Conservation (phyloP, 2,113 vertebrate genomes). For the Conger conger region DNA sequence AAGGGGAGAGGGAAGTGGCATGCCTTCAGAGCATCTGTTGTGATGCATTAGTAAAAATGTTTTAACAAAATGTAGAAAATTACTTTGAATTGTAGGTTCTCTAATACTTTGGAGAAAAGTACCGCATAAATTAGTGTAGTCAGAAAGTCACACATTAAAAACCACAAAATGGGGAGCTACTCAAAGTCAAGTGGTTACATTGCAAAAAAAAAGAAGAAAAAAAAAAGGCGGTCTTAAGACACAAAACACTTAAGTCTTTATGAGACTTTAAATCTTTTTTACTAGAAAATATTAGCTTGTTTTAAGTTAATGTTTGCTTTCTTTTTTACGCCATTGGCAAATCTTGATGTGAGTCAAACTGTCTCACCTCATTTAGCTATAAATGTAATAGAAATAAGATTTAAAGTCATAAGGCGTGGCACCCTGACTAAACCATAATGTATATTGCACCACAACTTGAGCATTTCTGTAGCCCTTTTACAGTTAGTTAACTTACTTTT, state of each 20-base stretch:
- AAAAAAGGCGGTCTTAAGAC: too few species aligned
- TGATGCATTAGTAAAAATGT: slow-evolving; percentile 54
- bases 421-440: not conserved
- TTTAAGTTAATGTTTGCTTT: too few species aligned
- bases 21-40: slow-evolving; percentile 55
- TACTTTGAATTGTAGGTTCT: not conserved
- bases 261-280: too few species aligned
- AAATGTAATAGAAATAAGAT: too few species aligned
- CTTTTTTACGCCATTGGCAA: too few species aligned
- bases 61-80: not conserved
- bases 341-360: too few species aligned
- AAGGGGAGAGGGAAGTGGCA: slow-evolving; percentile 53
- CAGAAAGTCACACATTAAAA: not conserved
- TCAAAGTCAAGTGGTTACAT: not conserved
- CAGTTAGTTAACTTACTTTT: not conserved
- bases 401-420: too few species aligned
- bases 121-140: not conserved
- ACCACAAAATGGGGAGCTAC: not conserved
- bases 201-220: too few species aligned
- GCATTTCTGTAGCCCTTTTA: not conserved
- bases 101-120: not conserved
- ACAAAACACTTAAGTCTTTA: too few species aligned
- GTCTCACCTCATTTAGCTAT: too few species aligned
- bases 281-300: too few species aligned
- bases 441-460: not conserved